These are phyloP conservation scores for Crambe crambe DNA, from an alignment of 37 sponge, comb jelly and placozoan genomes.

Conservation along the genomic window DNA sequence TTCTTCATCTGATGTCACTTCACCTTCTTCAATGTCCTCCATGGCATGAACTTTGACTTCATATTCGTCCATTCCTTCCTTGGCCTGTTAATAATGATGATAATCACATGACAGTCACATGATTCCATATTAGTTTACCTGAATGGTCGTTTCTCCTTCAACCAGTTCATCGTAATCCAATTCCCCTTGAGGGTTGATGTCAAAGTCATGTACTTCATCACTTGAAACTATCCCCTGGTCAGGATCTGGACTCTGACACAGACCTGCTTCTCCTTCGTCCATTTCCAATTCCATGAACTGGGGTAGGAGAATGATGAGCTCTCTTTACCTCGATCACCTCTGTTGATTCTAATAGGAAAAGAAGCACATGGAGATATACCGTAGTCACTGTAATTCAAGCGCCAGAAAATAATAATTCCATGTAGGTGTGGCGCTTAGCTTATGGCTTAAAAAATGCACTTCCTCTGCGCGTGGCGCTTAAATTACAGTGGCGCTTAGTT, in stretches of 20 bases:
- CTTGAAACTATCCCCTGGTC: neutral
- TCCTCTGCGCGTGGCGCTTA: too few species aligned
- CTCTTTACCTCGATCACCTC: too few species aligned
- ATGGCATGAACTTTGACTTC: conserved; percentile 48
- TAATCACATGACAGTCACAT: neutral
- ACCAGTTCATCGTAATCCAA: conserved; percentile 47
- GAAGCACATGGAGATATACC: too few species aligned
- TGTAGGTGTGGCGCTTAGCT: too few species aligned
- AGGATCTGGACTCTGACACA: neutral
- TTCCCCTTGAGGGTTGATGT: conserved; percentile 13
- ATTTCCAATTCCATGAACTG: neutral
- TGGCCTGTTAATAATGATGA: neutral
- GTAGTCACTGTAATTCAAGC: too few species aligned
- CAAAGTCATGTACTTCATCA: neutral
- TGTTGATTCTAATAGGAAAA: too few species aligned
- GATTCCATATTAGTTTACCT: neutral
- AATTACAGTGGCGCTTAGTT: too few species aligned
- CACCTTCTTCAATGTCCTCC: conserved; percentile 49
- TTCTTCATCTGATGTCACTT: conserved; percentile 49
- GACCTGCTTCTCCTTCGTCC: neutral
- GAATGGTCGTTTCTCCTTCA: neutral
- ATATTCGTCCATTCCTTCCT: conserved; percentile 16
- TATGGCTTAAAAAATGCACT: too few species aligned
- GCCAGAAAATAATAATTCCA: too few species aligned
- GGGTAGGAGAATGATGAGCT: too few species aligned